Conservation (phyloP, 1,140 invertebrate species). For the Drosophila sulfurigaster region DNA sequence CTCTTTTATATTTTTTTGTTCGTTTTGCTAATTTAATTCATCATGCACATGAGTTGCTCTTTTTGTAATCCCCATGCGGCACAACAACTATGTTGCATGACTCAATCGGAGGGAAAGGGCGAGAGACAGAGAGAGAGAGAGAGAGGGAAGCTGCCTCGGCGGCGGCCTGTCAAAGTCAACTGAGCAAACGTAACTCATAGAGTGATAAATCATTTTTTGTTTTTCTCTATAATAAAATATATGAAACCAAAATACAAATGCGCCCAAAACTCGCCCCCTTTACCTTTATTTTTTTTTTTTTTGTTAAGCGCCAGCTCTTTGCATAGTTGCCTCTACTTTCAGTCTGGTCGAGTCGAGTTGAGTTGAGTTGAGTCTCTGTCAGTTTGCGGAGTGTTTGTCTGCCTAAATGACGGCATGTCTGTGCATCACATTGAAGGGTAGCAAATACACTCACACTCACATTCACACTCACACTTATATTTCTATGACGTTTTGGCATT, state of each 20-base stretch:
- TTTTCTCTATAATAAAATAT: constrained; percentile 30
- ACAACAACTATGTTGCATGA: constrained; percentile 2
- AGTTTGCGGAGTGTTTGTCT: constrained; percentile 52
- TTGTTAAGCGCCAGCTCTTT: too few relatives aligned
- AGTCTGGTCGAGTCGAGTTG: not conserved
- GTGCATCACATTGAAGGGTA: constrained; percentile 75
- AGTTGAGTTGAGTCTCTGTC: constrained; percentile 26
- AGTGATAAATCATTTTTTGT: constrained; percentile 80
- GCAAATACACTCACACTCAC: constrained; percentile 45
- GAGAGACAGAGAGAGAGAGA: too few relatives aligned
- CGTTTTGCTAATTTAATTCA: constrained; percentile 78
- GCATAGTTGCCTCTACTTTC: constrained; percentile 22
- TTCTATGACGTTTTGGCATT: constrained; percentile 73
- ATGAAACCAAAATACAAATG: constrained; percentile 66
- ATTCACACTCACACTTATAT: constrained; percentile 44
- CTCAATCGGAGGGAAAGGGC: not conserved
- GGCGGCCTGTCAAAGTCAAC: constrained; percentile 76
- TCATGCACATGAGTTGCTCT: constrained; percentile 81
- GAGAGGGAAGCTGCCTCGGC: not conserved
- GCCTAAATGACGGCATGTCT: constrained; percentile 71
- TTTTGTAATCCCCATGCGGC: constrained; percentile 71
- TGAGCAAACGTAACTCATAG: constrained; percentile 58
- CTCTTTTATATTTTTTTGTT: constrained; percentile 15
- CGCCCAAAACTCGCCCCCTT: constrained; percentile 34
- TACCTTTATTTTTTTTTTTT: not conserved